A percentile compares a stretch with the other conserved stretches of the same genome.
phyloP scores from a whole-genome alignment of 2,888 invertebrate genomes.

The Augochlorella aurata region DNA sequence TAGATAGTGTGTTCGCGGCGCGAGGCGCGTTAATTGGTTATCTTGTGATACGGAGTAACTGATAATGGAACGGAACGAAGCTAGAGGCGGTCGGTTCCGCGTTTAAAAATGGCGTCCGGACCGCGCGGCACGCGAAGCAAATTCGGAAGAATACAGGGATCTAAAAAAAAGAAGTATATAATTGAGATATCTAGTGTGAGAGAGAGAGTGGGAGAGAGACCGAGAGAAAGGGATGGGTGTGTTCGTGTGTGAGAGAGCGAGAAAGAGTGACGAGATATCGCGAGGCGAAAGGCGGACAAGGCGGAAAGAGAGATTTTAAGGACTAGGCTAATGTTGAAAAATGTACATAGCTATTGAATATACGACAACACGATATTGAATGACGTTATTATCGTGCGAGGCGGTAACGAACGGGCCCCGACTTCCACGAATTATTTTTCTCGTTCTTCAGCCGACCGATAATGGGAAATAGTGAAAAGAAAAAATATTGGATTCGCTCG shows the following conservation, averaged over 20 bases:
- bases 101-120: constrained; percentile 69
- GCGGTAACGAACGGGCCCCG: constrained; percentile 63
- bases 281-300: constrained; percentile 25
- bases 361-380: constrained; percentile 72
- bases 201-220: constrained; percentile 31
- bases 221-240: constrained; percentile 16
- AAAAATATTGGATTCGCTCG: not conserved
- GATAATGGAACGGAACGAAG: constrained; percentile 30
- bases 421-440: constrained; percentile 33
- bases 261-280: constrained; percentile 22
- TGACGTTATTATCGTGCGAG: constrained; percentile 76
- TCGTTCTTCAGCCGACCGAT: constrained; percentile 12
- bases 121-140: constrained; percentile 78
- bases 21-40: constrained; percentile 64
- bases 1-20: constrained; percentile 55
- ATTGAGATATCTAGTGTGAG: constrained; percentile 54
- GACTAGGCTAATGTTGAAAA: constrained; percentile 72
- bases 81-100: constrained; percentile 69
- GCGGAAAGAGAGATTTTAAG: constrained; percentile 60
- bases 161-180: constrained; percentile 67
- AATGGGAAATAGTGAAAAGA: not conserved
- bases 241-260: constrained; percentile 2
- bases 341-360: constrained; percentile 79
- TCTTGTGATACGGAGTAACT: constrained; percentile 77
- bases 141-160: constrained; percentile 82